These are phyloP conservation scores for Chrysomallon squamiferum DNA, from an alignment of 1,140 invertebrate species.

Conservation along the genomic window DNA sequence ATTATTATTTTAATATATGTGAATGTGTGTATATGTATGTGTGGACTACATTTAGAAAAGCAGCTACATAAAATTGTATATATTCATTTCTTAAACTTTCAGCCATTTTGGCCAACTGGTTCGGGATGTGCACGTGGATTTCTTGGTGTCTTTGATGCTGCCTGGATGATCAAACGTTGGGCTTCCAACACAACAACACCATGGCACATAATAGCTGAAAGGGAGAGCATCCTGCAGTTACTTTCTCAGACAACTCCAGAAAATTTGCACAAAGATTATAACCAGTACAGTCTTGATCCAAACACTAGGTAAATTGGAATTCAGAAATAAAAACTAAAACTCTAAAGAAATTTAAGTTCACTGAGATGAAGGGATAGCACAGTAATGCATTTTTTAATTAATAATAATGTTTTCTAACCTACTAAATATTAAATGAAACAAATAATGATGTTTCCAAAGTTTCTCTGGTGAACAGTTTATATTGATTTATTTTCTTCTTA, in stretches of 20 bases:
- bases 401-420: not conserved
- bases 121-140: constrained; percentile 97
- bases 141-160: constrained; percentile 92
- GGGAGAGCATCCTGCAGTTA: constrained; percentile 91
- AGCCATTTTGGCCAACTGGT: constrained; percentile 98
- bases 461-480: no score
- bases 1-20: no score
- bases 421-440: not conserved
- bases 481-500: no score
- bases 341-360: no score
- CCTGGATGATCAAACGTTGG: constrained; percentile 92
- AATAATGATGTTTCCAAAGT: not conserved
- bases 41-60: no score
- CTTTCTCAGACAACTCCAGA: constrained; percentile 95
- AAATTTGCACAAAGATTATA: constrained; percentile 89
- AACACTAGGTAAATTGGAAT: constrained; percentile 67
- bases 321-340: no score
- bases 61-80: no score
- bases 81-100: no score
- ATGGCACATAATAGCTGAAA: constrained; percentile 80
- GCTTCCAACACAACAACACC: constrained; percentile 68
- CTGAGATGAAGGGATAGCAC: no score
- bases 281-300: constrained; percentile 89
- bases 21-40: no score
- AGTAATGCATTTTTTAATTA: not conserved